These are phyloP conservation scores for Bombyx huttoni DNA, from an alignment of 2,888 invertebrate species.

Conservation along the genomic window DNA sequence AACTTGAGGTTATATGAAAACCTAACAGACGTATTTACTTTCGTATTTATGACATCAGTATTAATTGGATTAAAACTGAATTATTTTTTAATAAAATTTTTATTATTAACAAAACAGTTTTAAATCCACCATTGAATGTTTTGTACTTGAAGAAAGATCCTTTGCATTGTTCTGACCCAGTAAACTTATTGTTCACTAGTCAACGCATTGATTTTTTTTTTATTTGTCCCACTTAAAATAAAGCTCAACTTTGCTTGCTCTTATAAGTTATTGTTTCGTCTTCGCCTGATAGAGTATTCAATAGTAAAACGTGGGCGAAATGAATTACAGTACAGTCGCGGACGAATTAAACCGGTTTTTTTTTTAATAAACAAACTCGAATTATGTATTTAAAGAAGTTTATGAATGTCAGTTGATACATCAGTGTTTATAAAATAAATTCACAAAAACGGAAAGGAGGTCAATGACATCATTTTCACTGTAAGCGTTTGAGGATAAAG, in stretches of 20 bases:
- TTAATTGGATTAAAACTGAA: too few species aligned
- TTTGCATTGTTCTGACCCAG: neutral
- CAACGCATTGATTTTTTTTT: neutral
- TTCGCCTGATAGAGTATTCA: constrained; percentile 14
- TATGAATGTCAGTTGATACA: too few species aligned
- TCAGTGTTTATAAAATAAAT: too few species aligned
- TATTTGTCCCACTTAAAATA: constrained; percentile 1
- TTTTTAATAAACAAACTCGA: too few species aligned
- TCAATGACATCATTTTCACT: neutral
- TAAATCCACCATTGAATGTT: neutral
- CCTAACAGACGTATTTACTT: too few species aligned
- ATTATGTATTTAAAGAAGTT: too few species aligned
- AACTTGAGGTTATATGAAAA: too few species aligned
- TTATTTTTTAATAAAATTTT: too few species aligned
- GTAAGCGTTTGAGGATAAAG: neutral
- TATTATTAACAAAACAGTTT: neutral
- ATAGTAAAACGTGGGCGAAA: constrained; percentile 19
- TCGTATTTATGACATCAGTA: too few species aligned
- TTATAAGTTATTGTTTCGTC: constrained; percentile 3
- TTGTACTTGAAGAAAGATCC: neutral
- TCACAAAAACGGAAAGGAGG: neutral
- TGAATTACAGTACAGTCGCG: constrained; percentile 13
- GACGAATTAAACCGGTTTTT: neutral
- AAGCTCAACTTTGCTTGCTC: constrained; percentile 5
- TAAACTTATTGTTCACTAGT: neutral